phyloP scores from a whole-genome alignment of 30 jellyfish, hydroid and myxozoan genomes.

The Pelagia noctiluca region DNA sequence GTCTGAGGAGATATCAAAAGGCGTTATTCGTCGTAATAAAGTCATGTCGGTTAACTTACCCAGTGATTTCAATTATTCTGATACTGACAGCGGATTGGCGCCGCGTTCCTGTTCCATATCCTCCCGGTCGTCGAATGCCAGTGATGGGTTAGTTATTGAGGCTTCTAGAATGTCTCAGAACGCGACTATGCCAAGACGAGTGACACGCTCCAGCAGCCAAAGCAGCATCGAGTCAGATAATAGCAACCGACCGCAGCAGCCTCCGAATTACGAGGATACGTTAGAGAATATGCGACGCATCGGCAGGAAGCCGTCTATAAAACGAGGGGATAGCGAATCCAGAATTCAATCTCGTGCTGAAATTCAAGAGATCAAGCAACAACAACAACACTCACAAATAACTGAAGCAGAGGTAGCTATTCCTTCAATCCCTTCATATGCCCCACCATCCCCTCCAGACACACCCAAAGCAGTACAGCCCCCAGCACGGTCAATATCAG shows the following conservation, averaged over 20 bases:
- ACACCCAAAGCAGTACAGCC: slow-evolving; percentile 29
- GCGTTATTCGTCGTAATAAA: slow-evolving; percentile 66
- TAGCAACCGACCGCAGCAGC: slow-evolving; percentile 55
- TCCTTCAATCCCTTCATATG: slow-evolving; percentile 72
- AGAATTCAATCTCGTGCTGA: not conserved
- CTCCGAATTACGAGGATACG: slow-evolving; percentile 90
- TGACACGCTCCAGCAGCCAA: slow-evolving; percentile 56
- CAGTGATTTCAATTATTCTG: slow-evolving; percentile 31
- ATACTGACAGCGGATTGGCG: slow-evolving; percentile 13
- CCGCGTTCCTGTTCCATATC: slow-evolving; percentile 41
- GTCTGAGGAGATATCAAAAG: slow-evolving; percentile 73
- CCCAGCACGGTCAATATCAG: slow-evolving; percentile 56
- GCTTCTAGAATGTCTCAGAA: not conserved
- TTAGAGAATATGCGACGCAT: slow-evolving; percentile 81
- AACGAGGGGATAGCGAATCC: slow-evolving; percentile 33
- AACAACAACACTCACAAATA: too few species aligned
- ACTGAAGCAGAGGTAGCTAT: slow-evolving; percentile 21
- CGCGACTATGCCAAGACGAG: slow-evolving; percentile 62
- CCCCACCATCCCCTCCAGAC: slow-evolving; percentile 84
- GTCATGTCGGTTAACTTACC: slow-evolving; percentile 55
- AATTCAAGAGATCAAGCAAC: too few species aligned
- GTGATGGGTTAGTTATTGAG: slow-evolving; percentile 5
- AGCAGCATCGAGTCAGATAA: slow-evolving; percentile 31
- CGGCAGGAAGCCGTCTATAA: slow-evolving; percentile 61
- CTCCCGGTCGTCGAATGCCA: slow-evolving; percentile 19